Conservation (phyloP, 1,140 invertebrate genomes). For the Drosophila kepulauana region DNA sequence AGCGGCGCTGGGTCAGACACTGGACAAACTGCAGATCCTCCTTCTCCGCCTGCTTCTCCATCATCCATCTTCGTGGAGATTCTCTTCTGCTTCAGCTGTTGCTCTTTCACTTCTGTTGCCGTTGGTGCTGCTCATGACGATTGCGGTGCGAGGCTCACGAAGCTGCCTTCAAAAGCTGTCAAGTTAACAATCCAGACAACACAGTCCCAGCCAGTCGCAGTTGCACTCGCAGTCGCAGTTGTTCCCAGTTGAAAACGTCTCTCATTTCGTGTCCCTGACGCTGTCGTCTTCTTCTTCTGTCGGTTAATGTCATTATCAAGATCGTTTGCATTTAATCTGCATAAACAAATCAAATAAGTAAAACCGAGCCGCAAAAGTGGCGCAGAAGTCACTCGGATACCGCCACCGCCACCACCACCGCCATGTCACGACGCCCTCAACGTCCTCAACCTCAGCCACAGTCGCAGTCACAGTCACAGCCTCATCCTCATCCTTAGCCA, state of each 20-base stretch:
- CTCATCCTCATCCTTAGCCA: conserved; percentile 17
- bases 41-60: background rate
- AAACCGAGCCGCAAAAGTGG: conserved; percentile 70
- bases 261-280: conserved; percentile 51
- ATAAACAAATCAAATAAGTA: conserved; percentile 84
- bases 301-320: conserved; percentile 85
- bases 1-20: conserved; percentile 70
- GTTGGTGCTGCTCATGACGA: conserved; percentile 51
- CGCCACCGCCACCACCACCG: conserved; percentile 7
- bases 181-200: conserved; percentile 83
- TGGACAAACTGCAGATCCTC: conserved; percentile 19
- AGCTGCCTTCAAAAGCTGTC: conserved; percentile 82
- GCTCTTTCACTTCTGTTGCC: conserved; percentile 18
- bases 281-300: conserved; percentile 70
- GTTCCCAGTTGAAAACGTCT: conserved; percentile 43
- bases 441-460: conserved; percentile 18
- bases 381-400: conserved; percentile 9
- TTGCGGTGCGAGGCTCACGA: conserved; percentile 74
- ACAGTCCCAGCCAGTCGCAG: conserved; percentile 49
- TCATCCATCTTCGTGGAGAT: background rate
- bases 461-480: conserved; percentile 17
- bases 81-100: background rate
- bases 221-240: conserved; percentile 27
- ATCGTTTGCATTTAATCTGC: conserved; percentile 85
- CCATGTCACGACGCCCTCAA: conserved; percentile 25